Evolutionary conservation across 2,797 vertebrate genomes (phyloP).

Genomic region (Rhynchonycteris naso): DNA sequence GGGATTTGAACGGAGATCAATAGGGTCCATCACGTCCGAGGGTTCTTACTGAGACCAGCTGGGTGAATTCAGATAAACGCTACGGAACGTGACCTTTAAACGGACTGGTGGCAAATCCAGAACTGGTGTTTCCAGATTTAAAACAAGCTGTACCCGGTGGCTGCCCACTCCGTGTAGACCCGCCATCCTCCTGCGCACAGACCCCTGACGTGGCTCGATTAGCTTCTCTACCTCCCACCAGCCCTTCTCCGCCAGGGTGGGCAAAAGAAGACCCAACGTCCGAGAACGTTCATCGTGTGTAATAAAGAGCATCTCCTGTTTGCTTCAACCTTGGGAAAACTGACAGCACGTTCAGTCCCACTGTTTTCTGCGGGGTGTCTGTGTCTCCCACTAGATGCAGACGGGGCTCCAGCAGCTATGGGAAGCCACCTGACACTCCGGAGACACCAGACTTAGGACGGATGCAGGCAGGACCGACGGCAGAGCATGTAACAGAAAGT

Average conservation of each 20-base stretch:
- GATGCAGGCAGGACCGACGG: neutral
- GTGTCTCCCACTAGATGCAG: neutral
- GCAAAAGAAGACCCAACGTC: neutral
- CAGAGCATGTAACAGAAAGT: neutral
- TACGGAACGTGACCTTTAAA: slow-evolving; percentile 47
- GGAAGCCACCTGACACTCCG: neutral
- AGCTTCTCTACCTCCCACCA: too few relatives aligned
- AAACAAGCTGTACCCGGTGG: neutral
- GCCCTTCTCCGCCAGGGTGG: neutral
- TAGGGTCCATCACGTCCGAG: slow-evolving; percentile 75
- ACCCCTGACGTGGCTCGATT: neutral
- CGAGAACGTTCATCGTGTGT: neutral
- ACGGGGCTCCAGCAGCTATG: neutral
- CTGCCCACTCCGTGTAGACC: too few relatives aligned
- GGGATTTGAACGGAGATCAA: slow-evolving; percentile 82
- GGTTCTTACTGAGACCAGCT: slow-evolving; percentile 56
- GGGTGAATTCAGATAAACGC: slow-evolving; percentile 77
- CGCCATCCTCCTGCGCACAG: neutral
- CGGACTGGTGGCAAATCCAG: slow-evolving; percentile 72
- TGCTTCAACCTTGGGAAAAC: neutral
- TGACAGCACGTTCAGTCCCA: neutral
- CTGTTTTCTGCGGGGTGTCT: neutral
- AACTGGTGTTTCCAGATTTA: slow-evolving; percentile 54
- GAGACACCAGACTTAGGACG: neutral
- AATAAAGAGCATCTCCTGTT: neutral